phyloP scores from a whole-genome alignment of 92 coral and sea anemone species.

The Scolanthus callimorphus region DNA sequence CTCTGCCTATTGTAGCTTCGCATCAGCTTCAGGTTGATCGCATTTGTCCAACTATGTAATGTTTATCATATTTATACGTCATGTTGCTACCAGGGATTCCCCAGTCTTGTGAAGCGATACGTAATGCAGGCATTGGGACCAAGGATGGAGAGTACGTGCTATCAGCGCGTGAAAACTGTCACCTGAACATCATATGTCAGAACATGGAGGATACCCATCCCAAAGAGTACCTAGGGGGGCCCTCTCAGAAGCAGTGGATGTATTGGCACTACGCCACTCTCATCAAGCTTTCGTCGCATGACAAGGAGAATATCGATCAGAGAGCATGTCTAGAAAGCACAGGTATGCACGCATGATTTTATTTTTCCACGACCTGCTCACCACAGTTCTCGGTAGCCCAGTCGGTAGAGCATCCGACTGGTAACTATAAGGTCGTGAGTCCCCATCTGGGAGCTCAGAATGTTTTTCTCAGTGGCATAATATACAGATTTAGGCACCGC shows the following conservation, averaged over 20 bases:
- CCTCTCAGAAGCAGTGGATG: slow-evolving; percentile 83
- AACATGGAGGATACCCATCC: slow-evolving; percentile 89
- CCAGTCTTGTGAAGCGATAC: slow-evolving; percentile 80
- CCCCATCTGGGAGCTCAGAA: too few relatives aligned
- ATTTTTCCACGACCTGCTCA: too few relatives aligned
- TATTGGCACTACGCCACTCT: slow-evolving; percentile 90
- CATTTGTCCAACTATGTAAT: too few relatives aligned
- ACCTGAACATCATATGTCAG: slow-evolving; percentile 89
- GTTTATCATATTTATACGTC: too few relatives aligned
- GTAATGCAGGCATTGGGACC: slow-evolving; percentile 77
- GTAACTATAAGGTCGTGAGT: too few relatives aligned
- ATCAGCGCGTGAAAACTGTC: slow-evolving; percentile 75
- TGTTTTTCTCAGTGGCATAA: neutral
- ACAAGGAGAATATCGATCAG: slow-evolving; percentile 67
- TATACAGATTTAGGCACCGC: too few relatives aligned
- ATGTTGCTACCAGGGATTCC: slow-evolving; percentile 91
- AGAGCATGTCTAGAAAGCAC: slow-evolving; percentile 87
- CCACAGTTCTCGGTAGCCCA: too few relatives aligned
- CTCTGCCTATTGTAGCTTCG: too few relatives aligned
- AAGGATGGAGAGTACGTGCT: slow-evolving; percentile 92
- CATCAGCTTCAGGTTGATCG: too few relatives aligned
- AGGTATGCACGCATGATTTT: too few relatives aligned
- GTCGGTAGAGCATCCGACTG: too few relatives aligned
- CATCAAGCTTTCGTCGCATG: slow-evolving; percentile 72
- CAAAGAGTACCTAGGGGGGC: slow-evolving; percentile 92